Percentiles rank a stretch among this genome's conserved stretches.
Evolutionary conservation across 2,113 vertebrate species (phyloP).

Genomic region (human (Homo sapiens)): GRCh38 chrX:78812001-78812500

Average conservation of each 20-base stretch:
- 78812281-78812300: background rate
- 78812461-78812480: background rate
- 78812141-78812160: background rate
- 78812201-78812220: background rate
- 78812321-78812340: background rate
- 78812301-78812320: background rate
- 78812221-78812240: background rate
- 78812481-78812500: background rate
- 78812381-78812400: background rate
- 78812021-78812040: background rate
- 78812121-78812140: background rate
- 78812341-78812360: background rate
- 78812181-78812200: background rate
- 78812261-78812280: background rate
- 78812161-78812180: background rate
- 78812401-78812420: background rate
- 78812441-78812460: background rate
- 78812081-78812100: background rate
- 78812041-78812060: background rate
- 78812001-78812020: background rate
- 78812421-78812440: background rate
- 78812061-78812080: background rate
- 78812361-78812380: background rate
- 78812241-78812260: background rate
- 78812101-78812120: background rate